phyloP scores from a whole-genome alignment of 2,888 invertebrate species.

The Matsumyia berberina region DNA sequence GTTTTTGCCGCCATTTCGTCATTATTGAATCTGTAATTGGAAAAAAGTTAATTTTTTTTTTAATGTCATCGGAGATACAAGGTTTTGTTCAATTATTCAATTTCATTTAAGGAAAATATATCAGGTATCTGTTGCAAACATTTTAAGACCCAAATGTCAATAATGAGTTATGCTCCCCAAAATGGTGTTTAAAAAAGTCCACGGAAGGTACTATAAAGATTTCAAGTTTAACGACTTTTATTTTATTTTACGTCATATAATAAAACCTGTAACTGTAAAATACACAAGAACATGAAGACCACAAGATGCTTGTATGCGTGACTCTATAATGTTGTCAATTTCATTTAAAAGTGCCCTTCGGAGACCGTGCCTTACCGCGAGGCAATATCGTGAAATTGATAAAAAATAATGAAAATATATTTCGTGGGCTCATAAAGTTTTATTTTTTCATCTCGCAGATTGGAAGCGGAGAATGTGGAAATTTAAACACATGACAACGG shows the following conservation, averaged over 20 bases:
- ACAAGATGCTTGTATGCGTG: slow-evolving; percentile 13
- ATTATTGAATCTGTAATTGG: slow-evolving; percentile 81
- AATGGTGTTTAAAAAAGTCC: not conserved
- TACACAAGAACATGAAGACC: slow-evolving; percentile 17
- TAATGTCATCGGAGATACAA: not conserved
- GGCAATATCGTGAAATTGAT: slow-evolving; percentile 55
- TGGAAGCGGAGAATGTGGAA: not conserved
- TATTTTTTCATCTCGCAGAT: slow-evolving; percentile 25
- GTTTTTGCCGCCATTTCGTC: slow-evolving; percentile 84
- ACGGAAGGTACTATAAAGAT: not conserved
- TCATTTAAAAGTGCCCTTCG: slow-evolving; percentile 45
- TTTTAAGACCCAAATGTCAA: slow-evolving; percentile 24
- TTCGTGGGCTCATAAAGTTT: slow-evolving; percentile 29
- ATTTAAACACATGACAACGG: slow-evolving; percentile 22
- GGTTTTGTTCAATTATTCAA: not conserved
- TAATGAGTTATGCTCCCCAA: slow-evolving; percentile 19
- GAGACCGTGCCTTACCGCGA: slow-evolving; percentile 1
- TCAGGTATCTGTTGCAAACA: not conserved
- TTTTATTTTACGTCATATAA: slow-evolving; percentile 47
- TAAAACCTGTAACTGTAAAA: slow-evolving; percentile 24
- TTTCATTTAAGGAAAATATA: not conserved
- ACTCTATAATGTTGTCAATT: slow-evolving; percentile 25
- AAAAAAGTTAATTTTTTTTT: slow-evolving; percentile 29
- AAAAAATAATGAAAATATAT: slow-evolving; percentile 65
- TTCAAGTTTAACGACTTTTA: slow-evolving; percentile 41